Conservation (phyloP, 2,888 invertebrate species). For the Macrosoma leucophasiata region DNA sequence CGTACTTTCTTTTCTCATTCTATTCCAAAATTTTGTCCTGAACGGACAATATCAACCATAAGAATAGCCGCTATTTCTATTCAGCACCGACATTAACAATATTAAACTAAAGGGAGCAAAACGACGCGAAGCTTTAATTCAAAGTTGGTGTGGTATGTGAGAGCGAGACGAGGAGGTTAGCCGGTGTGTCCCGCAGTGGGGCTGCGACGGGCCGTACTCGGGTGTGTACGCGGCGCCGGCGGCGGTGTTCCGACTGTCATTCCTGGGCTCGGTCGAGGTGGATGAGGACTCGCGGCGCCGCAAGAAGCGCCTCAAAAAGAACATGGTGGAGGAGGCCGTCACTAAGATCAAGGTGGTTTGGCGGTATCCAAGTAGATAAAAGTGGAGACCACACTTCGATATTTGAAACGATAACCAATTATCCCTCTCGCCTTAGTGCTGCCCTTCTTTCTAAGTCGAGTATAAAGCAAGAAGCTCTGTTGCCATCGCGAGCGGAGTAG, state of each 20-base stretch:
- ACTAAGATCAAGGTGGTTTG: constrained; percentile 87
- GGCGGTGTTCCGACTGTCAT: constrained; percentile 87
- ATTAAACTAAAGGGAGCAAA: constrained; percentile 24
- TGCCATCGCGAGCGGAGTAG: too few relatives aligned
- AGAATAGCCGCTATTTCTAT: too few relatives aligned
- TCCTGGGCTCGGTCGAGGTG: constrained; percentile 90
- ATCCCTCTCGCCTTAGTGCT: too few relatives aligned
- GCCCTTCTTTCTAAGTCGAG: too few relatives aligned
- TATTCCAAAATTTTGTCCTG: too few relatives aligned
- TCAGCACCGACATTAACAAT: too few relatives aligned
- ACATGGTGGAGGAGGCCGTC: constrained; percentile 92
- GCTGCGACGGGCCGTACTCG: constrained; percentile 65
- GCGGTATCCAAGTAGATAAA: too few relatives aligned
- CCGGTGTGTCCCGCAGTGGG: constrained; percentile 59
- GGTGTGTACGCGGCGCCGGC: constrained; percentile 77
- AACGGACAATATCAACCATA: too few relatives aligned
- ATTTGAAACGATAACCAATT: too few relatives aligned
- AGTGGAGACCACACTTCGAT: too few relatives aligned
- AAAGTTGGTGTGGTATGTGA: constrained; percentile 30
- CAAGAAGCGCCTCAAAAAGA: constrained; percentile 88
- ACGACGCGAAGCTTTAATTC: constrained; percentile 23
- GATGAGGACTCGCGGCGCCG: constrained; percentile 86
- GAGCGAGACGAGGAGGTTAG: constrained; percentile 53
- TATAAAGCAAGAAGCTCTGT: too few relatives aligned
- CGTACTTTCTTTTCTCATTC: too few relatives aligned